These are phyloP conservation scores for Dryadula phaetusa DNA, from an alignment of 2,888 invertebrate species.

Conservation along the genomic window DNA sequence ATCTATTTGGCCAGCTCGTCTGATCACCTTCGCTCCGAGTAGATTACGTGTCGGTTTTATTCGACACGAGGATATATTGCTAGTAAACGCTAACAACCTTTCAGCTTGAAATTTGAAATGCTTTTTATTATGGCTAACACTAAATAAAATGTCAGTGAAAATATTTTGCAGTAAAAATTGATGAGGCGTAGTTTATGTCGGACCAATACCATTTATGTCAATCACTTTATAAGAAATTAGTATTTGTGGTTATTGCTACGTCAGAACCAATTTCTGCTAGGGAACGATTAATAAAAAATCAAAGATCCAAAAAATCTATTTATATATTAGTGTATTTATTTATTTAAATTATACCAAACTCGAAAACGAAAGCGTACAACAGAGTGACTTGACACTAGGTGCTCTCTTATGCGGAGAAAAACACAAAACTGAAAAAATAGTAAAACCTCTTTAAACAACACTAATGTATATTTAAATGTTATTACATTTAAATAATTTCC, in stretches of 20 bases:
- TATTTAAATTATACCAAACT: no score
- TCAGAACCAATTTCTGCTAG: no score
- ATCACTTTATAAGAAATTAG: not conserved
- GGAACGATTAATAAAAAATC: no score
- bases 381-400: no score
- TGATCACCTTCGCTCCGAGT: conserved; percentile 27
- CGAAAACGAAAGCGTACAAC: no score
- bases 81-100: conserved; percentile 28
- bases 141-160: conserved; percentile 1
- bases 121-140: not conserved
- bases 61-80: conserved; percentile 30
- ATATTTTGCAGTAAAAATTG: not conserved
- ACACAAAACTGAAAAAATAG: no score
- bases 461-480: not conserved
- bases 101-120: conserved; percentile 21
- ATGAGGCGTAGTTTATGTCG: not conserved
- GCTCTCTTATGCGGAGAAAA: no score
- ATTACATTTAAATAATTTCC: not conserved
- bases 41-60: conserved; percentile 29
- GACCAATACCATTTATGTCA: not conserved
- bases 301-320: no score
- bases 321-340: no score
- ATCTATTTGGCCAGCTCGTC: conserved; percentile 30
- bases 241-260: not conserved
- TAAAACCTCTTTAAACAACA: no score